Evolutionary conservation across 2,797 vertebrate genomes (phyloP), one percentile per base, ranked within the genome.

Genomic region (Xyrichtys novacula): DNA sequence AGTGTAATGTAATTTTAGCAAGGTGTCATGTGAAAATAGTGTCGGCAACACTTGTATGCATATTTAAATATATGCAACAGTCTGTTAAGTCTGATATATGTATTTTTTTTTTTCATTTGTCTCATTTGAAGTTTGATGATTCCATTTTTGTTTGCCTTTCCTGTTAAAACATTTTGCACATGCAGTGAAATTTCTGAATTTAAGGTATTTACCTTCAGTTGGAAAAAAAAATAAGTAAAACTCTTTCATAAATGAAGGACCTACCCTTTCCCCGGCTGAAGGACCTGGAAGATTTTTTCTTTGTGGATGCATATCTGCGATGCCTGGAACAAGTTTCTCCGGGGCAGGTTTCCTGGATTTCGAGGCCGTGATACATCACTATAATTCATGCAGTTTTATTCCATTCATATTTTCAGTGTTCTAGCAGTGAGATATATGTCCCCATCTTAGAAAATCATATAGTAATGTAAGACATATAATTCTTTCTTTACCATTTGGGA

Each of bases 211-310:
- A 9, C 15, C 1, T 6, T 7, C 10, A 44, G 19, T 5, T 2
- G 32, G 15, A 43, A 16, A 48, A 49, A 50, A 70, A 44, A 11
- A 12, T 12, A 34, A 34, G 5, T 0, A 0, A 7, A 1, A 36
- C 20, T 56, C 59, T 7, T 47, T 52, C 1, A 46, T 50, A 0
- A 60, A 38, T n/a, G 57, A 47, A 59, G 34, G 23, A 61, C 43
- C 5, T 80, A 93, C 91, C 87, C 93, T 93, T 83, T 83, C 76
- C 16, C 78, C 83, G 32, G 79, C 61, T 72, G 85, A 88, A 10
- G 23, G 9, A 29, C 36, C 32, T 38, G 46, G 54, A 66, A 57
- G 19, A 0, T 46, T 55, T 31, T 42, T 29, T 52, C 54, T 88
- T 66, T 74, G 76, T 63, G 43, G 69, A 49, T 2, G 34, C 22